Conservation (phyloP, 2,797 vertebrate genomes). For the Naso thynnoides region DNA sequence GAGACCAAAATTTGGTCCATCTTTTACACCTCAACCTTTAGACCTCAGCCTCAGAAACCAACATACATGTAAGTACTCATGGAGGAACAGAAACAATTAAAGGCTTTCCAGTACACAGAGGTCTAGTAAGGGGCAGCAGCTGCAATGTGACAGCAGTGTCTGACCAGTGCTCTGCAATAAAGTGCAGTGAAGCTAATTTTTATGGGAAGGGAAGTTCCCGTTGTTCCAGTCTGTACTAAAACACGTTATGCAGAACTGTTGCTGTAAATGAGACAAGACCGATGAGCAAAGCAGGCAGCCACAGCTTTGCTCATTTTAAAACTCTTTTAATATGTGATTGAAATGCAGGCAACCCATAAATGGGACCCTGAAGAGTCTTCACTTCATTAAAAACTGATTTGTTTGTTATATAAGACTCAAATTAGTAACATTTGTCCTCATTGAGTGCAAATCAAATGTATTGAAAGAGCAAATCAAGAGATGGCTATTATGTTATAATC, state of each 20-base stretch:
- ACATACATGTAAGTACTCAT: background rate
- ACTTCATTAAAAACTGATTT: slow-evolving; percentile 65
- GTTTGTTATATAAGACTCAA: slow-evolving; percentile 52
- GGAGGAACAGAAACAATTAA: slow-evolving; percentile 20
- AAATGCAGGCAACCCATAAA: slow-evolving; percentile 47
- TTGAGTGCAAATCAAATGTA: slow-evolving; percentile 23
- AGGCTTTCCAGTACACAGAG: slow-evolving; percentile 29
- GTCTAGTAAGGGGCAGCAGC: slow-evolving; percentile 49
- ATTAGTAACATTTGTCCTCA: slow-evolving; percentile 31
- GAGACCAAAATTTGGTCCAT: background rate
- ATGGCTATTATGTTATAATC: slow-evolving; percentile 28
- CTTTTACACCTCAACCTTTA: background rate
- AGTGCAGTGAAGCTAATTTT: slow-evolving; percentile 72
- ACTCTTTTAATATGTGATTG: slow-evolving; percentile 37
- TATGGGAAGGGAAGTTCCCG: slow-evolving; percentile 72
- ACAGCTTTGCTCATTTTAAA: slow-evolving; percentile 38
- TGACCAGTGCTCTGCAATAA: slow-evolving; percentile 66
- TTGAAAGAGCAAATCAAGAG: slow-evolving; percentile 29
- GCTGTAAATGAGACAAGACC: slow-evolving; percentile 51
- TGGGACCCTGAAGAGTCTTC: slow-evolving; percentile 30
- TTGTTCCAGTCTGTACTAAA: slow-evolving; percentile 70
- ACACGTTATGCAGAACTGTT: slow-evolving; percentile 51
- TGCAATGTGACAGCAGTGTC: slow-evolving; percentile 54
- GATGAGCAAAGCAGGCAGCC: slow-evolving; percentile 36
- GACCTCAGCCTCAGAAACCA: slow-evolving; percentile 3